A percentile compares a stretch with the other conserved stretches of the same genome.
phyloP scores from a whole-genome alignment of 2,888 invertebrate genomes.

The Drosophila silvestris region DNA sequence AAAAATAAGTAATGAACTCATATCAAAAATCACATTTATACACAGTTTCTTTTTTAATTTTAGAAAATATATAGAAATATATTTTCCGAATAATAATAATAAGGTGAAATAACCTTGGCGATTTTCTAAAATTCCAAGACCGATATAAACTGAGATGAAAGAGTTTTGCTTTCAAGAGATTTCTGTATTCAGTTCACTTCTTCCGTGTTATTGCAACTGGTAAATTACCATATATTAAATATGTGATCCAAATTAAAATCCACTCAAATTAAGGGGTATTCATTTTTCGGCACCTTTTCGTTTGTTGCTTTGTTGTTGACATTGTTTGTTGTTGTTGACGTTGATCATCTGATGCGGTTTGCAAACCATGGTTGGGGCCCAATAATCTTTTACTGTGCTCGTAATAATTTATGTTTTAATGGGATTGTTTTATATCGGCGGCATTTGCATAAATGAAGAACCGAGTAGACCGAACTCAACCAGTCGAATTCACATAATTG shows the following conservation, averaged over 20 bases:
- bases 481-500: slow-evolving; percentile 39
- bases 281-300: not conserved
- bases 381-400: slow-evolving; percentile 17
- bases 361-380: slow-evolving; percentile 1
- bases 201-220: not conserved
- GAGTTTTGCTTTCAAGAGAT: not conserved
- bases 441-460: slow-evolving; percentile 67
- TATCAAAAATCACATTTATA: too few species aligned
- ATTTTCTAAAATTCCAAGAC: not conserved
- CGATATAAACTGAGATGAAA: not conserved
- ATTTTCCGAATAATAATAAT: not conserved
- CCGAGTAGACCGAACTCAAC: slow-evolving; percentile 41
- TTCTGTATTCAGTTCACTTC: not conserved
- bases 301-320: not conserved
- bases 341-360: slow-evolving; percentile 11
- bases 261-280: not conserved
- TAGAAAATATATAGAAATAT: not conserved
- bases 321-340: not conserved
- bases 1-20: too few species aligned
- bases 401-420: slow-evolving; percentile 45
- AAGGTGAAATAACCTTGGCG: too few species aligned
- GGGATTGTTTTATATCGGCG: slow-evolving; percentile 26
- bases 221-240: not conserved
- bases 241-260: not conserved
- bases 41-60: not conserved